These are phyloP conservation scores for Nebria brevicollis DNA, from an alignment of 2,888 invertebrate species.

Conservation along the genomic window DNA sequence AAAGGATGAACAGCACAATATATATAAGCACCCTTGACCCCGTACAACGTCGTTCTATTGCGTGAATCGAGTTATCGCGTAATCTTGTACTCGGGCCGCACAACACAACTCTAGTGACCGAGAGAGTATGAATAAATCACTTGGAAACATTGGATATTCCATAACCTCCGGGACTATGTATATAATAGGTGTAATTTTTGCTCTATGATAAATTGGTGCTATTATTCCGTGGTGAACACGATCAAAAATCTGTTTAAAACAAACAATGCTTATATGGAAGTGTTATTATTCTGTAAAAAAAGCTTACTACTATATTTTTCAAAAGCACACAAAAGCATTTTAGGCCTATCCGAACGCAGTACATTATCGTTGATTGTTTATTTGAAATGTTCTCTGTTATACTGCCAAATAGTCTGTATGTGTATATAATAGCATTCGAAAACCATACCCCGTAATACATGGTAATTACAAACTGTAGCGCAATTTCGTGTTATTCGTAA, in stretches of 20 bases:
- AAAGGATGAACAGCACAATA: constrained; percentile 13
- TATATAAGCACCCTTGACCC: constrained; percentile 10
- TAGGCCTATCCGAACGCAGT: not conserved
- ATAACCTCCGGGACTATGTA: constrained; percentile 4
- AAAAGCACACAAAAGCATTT: not conserved
- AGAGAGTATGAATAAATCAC: constrained; percentile 17
- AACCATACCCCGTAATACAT: too few relatives aligned
- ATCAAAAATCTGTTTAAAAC: not conserved
- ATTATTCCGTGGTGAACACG: not conserved
- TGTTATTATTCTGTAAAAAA: too few relatives aligned
- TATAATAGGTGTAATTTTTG: not conserved
- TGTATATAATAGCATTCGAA: not conserved
- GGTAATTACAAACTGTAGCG: not conserved
- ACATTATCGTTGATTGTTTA: not conserved
- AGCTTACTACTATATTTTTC: not conserved
- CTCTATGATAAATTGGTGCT: not conserved
- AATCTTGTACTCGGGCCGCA: not conserved
- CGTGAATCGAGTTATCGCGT: constrained; percentile 19
- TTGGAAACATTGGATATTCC: constrained; percentile 11
- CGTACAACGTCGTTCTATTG: constrained; percentile 2
- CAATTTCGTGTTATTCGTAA: not conserved
- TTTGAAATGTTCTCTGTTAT: not conserved
- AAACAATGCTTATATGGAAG: not conserved
- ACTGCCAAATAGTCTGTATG: not conserved
- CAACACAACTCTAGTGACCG: constrained; percentile 5